phyloP scores from a whole-genome alignment of 2,113 vertebrate species.

The Syngnathoides biaculeatus region DNA sequence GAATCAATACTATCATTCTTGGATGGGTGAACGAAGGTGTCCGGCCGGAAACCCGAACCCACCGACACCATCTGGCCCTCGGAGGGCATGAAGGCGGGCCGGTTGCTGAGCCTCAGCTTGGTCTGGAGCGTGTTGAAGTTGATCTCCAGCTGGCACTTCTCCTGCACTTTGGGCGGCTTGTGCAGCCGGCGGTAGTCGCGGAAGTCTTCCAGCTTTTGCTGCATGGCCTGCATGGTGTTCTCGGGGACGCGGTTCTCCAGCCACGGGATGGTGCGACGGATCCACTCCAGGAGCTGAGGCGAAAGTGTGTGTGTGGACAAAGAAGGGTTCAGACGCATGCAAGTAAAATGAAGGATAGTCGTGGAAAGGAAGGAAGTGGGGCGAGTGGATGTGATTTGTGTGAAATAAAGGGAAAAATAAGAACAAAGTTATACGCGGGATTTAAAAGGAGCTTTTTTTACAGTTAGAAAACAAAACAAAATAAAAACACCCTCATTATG shows the following conservation, averaged over 20 bases:
- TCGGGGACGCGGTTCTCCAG: slow-evolving; percentile 90
- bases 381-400: slow-evolving; percentile 27
- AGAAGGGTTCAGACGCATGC: slow-evolving; percentile 31
- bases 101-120: slow-evolving; percentile 95
- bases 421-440: slow-evolving; percentile 4
- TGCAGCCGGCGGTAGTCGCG: slow-evolving; percentile 92
- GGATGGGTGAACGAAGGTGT: not conserved
- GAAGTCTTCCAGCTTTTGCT: slow-evolving; percentile 99
- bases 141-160: slow-evolving; percentile 99
- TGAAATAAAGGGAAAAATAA: slow-evolving; percentile 5
- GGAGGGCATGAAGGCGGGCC: slow-evolving; percentile 97
- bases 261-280: slow-evolving; percentile 95
- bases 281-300: slow-evolving; percentile 91
- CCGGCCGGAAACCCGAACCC: slow-evolving; percentile 42
- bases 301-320: slow-evolving; percentile 19
- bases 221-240: slow-evolving; percentile 99
- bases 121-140: slow-evolving; percentile 99
- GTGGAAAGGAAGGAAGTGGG: not conserved
- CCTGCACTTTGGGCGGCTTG: slow-evolving; percentile 97
- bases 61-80: slow-evolving; percentile 98
- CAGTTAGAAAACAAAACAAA: no score
- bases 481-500: no score
- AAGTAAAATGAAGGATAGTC: slow-evolving; percentile 6
- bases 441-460: no score
- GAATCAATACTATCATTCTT: not conserved